These are phyloP conservation scores for Myotis vivesi DNA, from an alignment of 2,797 vertebrate genomes.

Conservation along the genomic window DNA sequence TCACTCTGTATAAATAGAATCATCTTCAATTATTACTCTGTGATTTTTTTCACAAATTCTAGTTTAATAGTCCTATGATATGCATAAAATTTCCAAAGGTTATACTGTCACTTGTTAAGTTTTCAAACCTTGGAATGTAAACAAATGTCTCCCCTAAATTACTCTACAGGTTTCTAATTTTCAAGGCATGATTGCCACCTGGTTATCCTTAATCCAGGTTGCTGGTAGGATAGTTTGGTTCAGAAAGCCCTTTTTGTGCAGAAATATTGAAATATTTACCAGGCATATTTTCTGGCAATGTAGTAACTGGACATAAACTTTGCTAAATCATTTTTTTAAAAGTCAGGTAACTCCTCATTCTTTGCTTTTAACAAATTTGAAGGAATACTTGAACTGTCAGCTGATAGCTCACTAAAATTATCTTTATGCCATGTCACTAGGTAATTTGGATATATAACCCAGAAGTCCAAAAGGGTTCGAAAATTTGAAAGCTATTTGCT, in stretches of 20 bases:
- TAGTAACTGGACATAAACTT: background rate
- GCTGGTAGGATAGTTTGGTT: background rate
- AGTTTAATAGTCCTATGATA: background rate
- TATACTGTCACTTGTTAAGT: background rate
- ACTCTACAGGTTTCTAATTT: background rate
- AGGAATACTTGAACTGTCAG: background rate
- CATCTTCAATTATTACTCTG: background rate
- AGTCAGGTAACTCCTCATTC: background rate
- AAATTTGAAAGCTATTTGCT: background rate
- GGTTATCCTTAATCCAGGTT: background rate
- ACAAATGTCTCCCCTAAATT: background rate
- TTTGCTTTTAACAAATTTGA: slow-evolving; percentile 1
- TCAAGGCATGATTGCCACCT: background rate
- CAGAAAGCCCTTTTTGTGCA: background rate
- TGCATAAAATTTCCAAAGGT: background rate
- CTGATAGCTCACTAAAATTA: background rate
- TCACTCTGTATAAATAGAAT: background rate
- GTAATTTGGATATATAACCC: background rate
- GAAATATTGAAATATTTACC: background rate
- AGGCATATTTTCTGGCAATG: background rate
- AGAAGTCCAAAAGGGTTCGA: background rate
- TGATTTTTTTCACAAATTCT: background rate
- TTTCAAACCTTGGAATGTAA: background rate
- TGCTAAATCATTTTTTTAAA: background rate
- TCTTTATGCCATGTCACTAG: background rate